Evolutionary conservation across 2,888 invertebrate genomes (phyloP), one percentile per base, ranked within the genome.

Genomic region (Caenorhabditis sp.): DNA sequence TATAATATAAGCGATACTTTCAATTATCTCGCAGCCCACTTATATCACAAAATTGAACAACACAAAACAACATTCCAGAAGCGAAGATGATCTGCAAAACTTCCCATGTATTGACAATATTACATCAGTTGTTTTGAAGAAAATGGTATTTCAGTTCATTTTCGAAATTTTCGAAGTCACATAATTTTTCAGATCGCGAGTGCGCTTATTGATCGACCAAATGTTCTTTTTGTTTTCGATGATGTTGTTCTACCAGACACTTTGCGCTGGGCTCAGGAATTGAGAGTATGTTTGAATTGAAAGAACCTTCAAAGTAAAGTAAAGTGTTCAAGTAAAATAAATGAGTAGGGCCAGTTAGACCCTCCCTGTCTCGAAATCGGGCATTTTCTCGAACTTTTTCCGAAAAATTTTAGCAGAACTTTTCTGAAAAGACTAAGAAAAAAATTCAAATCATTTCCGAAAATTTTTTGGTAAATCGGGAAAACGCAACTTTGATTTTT

Each of bases 241-340:
- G 79, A 79, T 60, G 77, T 79, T 23, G 70, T 69, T 12, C 66
- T 58, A 27, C 71, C 66, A 24, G 79, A 79, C 24, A 77, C 77
- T 1, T 65, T 79, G 2, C 49, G 69, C 12, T 75, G 75, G 72
- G 75, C 75, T 19, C 72, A 77, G 37, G 65, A 74, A 26, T 55
- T 79, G 10, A 51, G 72, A 26, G 67, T 72, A 31, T 4, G 31
- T 31, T 31, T 31, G n/a, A n/a, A n/a, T 31, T 49, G 12, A 21
- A n/a, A 21, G 43, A 43, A 10, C 19, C 37, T 59, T 26, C 19
- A 12, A 17, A 59, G 19, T 4, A 23, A n/a, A 57, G 14, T 3
- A 24, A 24, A 12, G 23, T 57, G 14, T 19, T 24, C 5, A n/a
- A n/a, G n/a, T n/a, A n/a, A n/a, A n/a, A 14, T 49, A 49, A 49